Percentiles rank a stretch among this genome's conserved stretches.
phyloP scores from a whole-genome alignment of 2,888 invertebrate genomes.

The Perithous albicinctus region DNA sequence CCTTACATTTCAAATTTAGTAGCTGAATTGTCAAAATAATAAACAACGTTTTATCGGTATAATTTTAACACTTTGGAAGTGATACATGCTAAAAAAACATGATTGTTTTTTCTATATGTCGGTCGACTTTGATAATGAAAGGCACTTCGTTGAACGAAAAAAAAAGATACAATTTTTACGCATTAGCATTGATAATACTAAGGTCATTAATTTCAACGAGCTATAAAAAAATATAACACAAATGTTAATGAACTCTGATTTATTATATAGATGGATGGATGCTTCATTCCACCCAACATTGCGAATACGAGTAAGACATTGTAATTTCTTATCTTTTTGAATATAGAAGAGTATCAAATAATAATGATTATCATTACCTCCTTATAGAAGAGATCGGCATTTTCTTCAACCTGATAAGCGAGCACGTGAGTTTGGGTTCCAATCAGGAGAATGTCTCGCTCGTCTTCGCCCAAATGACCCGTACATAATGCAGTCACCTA shows the following conservation, averaged over 20 bases:
- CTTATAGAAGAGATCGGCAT: constrained; percentile 95
- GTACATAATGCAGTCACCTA: constrained; percentile 91
- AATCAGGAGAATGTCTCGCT: constrained; percentile 92
- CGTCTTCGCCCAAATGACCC: constrained; percentile 89
- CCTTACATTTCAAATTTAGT: background rate
- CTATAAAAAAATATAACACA: background rate
- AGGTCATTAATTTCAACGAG: background rate
- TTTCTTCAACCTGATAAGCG: constrained; percentile 96
- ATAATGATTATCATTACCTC: constrained; percentile 86
- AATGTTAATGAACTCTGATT: background rate
- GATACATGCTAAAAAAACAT: background rate
- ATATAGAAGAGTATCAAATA: background rate
- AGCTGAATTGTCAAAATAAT: too few relatives aligned
- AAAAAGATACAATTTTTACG: background rate
- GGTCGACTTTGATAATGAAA: background rate
- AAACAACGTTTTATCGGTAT: too few relatives aligned
- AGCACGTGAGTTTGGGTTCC: constrained; percentile 91
- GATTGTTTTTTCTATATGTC: background rate
- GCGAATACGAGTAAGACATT: background rate
- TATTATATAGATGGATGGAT: background rate
- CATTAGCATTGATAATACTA: background rate
- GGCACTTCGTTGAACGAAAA: too few relatives aligned
- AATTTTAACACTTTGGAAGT: too few relatives aligned
- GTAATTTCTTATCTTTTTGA: background rate
- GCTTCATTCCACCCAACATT: background rate